These are phyloP conservation scores for Crossaster papposus DNA, from an alignment of 53 echinoderm and acorn worm species.

Conservation along the genomic window DNA sequence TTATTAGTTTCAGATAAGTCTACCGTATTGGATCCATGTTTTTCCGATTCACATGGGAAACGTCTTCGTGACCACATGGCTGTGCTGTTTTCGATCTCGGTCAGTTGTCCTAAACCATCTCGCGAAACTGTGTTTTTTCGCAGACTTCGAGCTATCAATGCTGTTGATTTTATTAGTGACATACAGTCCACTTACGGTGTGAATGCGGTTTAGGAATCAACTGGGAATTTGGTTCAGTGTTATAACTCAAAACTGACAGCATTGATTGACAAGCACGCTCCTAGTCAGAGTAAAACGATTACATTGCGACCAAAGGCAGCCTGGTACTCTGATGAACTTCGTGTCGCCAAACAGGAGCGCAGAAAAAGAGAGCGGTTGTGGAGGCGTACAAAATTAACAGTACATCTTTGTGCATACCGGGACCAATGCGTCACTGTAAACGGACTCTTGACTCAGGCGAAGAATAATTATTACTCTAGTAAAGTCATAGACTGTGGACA, in stretches of 20 bases:
- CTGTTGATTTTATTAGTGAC: neutral
- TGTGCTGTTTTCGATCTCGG: slow-evolving; percentile 11
- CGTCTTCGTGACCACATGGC: slow-evolving; percentile 41
- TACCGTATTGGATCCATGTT: slow-evolving; percentile 60
- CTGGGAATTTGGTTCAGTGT: neutral
- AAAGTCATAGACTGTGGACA: slow-evolving; percentile 3
- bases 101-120: slow-evolving; percentile 14
- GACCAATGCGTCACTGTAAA: slow-evolving; percentile 2
- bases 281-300: slow-evolving; percentile 3
- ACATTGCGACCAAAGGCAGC: slow-evolving; percentile 35
- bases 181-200: neutral
- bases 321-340: slow-evolving; percentile 53
- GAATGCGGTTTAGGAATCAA: neutral
- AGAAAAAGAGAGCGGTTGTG: slow-evolving; percentile 26
- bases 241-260: neutral
- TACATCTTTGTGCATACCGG: neutral
- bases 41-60: slow-evolving; percentile 67
- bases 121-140: slow-evolving; percentile 20
- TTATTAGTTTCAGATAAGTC: neutral
- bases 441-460: slow-evolving; percentile 33
- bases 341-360: slow-evolving; percentile 23
- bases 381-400: slow-evolving; percentile 33
- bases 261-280: slow-evolving; percentile 24
- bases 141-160: slow-evolving; percentile 18
- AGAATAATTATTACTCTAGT: slow-evolving; percentile 26